phyloP scores from a whole-genome alignment of 2,797 vertebrate species.

The Phalloptychus januarius region DNA sequence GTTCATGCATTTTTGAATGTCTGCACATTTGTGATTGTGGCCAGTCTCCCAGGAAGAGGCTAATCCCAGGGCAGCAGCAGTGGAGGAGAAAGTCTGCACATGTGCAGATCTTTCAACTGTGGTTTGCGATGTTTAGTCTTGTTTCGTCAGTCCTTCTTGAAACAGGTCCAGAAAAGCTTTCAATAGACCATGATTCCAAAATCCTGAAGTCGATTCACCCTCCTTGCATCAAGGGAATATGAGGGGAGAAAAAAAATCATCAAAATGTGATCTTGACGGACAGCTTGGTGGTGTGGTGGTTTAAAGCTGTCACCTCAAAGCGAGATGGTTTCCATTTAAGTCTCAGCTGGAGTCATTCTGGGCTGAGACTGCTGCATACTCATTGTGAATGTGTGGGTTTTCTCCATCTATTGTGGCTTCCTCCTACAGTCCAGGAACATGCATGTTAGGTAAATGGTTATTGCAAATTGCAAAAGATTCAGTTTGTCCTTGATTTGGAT shows the following conservation, averaged over 20 bases:
- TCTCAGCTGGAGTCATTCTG: conserved; percentile 5
- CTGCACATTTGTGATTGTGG: conserved; percentile 57
- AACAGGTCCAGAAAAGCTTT: conserved; percentile 92
- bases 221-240: conserved; percentile 23
- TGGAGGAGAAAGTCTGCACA: conserved; percentile 69
- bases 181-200: conserved; percentile 82
- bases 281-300: neutral
- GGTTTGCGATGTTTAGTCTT: conserved; percentile 83
- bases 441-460: neutral
- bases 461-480: neutral
- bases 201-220: conserved; percentile 57
- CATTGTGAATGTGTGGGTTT: neutral
- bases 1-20: conserved; percentile 20
- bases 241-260: conserved; percentile 32
- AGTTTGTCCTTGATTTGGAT: neutral
- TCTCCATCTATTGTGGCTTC: neutral
- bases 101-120: conserved; percentile 80
- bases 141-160: conserved; percentile 88
- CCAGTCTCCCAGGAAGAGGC: conserved; percentile 58
- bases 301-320: neutral
- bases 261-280: conserved; percentile 43
- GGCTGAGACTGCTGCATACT: neutral
- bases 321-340: neutral
- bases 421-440: neutral
- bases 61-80: conserved; percentile 67